These are phyloP conservation scores for Bombylius major DNA, from an alignment of 2,888 invertebrate genomes.

Conservation along the genomic window DNA sequence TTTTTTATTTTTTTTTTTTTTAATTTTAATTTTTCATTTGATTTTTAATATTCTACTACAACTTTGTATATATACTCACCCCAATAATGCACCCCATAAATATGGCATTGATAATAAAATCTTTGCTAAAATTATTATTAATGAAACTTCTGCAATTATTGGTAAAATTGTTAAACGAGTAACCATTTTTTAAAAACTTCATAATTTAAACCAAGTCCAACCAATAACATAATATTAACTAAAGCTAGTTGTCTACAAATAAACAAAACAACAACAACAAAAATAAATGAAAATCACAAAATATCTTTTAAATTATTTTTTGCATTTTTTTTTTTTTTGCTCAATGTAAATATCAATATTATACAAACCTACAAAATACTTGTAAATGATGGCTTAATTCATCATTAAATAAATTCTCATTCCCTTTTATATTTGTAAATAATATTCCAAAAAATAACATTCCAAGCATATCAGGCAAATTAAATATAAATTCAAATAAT, in stretches of 20 bases:
- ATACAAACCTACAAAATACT: constrained; percentile 36
- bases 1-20: too few species aligned
- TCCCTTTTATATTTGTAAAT: constrained; percentile 33
- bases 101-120: constrained; percentile 46
- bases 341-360: not conserved
- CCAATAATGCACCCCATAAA: constrained; percentile 45
- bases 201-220: constrained; percentile 51
- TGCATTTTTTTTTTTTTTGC: too few species aligned
- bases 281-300: constrained; percentile 1
- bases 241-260: constrained; percentile 45
- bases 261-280: not conserved
- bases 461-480: constrained; percentile 45
- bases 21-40: too few species aligned
- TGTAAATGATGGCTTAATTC: constrained; percentile 28
- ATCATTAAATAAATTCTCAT: not conserved
- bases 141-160: constrained; percentile 44
- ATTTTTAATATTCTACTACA: too few species aligned
- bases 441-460: constrained; percentile 49
- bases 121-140: constrained; percentile 40
- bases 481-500: constrained; percentile 24
- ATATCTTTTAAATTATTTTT: not conserved
- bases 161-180: constrained; percentile 46
- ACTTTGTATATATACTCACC: constrained; percentile 29
- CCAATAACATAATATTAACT: constrained; percentile 50
- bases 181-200: constrained; percentile 42